Conservation (phyloP, 2,797 vertebrate species). For the Cichlasoma orientale region DNA sequence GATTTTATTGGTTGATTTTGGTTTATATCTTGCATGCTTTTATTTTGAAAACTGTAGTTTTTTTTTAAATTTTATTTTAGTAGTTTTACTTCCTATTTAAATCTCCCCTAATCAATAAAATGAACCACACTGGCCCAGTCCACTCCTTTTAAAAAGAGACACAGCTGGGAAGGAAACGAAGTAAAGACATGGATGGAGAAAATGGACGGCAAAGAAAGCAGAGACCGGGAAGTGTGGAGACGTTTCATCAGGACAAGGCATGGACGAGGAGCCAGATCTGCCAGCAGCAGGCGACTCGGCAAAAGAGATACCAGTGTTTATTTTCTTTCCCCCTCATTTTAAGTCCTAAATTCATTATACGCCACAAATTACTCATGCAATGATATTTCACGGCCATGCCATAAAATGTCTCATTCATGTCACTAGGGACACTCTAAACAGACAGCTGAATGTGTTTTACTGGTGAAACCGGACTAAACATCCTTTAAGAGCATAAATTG, state of each 20-base stretch:
- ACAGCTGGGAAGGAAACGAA: neutral
- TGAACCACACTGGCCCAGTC: neutral
- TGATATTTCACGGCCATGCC: neutral
- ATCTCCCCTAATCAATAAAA: neutral
- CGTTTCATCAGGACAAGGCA: neutral
- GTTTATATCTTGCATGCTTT: neutral
- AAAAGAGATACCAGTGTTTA: neutral
- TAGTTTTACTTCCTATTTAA: neutral
- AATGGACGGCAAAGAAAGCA: neutral
- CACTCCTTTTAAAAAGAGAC: neutral
- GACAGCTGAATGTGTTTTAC: neutral
- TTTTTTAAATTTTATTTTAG: neutral
- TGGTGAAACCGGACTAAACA: neutral
- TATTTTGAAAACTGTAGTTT: neutral
- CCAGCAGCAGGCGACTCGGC: neutral
- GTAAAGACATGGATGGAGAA: neutral
- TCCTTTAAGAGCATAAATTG: neutral
- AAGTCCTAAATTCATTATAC: neutral
- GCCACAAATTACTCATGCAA: neutral
- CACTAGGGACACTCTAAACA: no score
- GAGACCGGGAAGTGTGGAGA: neutral
- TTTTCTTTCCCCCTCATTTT: neutral
- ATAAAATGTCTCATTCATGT: no score
- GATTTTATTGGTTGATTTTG: neutral
- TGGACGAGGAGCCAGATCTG: neutral